A percentile compares a stretch with the other conserved stretches of the same genome.
Conservation (phyloP, 1,140 invertebrate genomes). For the Rhagoletis pomonella region DNA sequence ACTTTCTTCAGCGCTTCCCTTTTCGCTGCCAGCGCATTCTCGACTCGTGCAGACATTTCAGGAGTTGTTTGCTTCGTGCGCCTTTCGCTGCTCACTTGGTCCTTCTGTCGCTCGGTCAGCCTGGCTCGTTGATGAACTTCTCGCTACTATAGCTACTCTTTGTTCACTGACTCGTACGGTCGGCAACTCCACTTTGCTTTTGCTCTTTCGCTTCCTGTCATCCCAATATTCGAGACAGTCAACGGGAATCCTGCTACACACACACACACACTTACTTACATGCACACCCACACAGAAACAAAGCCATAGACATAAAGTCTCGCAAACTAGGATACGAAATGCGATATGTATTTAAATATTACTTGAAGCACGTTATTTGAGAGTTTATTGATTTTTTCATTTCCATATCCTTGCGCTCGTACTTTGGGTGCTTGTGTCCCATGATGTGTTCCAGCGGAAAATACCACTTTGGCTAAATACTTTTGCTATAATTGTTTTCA, state of each 20-base stretch:
- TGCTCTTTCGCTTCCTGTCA: conserved; percentile 32
- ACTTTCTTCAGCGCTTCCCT: not conserved
- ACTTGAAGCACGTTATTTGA: conserved; percentile 40
- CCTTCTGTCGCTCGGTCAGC: conserved; percentile 7
- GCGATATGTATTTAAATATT: conserved; percentile 23
- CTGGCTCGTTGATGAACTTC: not conserved
- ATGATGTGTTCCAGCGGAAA: not conserved
- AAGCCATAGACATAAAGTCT: conserved; percentile 17
- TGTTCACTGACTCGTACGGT: not conserved
- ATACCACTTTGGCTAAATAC: not conserved
- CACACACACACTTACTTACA: not conserved
- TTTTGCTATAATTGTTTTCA: not conserved
- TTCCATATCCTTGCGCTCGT: not conserved
- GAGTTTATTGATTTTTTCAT: conserved; percentile 48
- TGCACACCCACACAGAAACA: not conserved
- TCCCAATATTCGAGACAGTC: conserved; percentile 10
- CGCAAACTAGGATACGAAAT: conserved; percentile 33
- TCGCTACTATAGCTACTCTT: not conserved
- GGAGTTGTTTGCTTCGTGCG: not conserved
- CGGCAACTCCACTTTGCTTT: conserved; percentile 1
- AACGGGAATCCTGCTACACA: not conserved
- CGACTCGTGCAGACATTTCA: not conserved
- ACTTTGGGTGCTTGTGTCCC: not conserved
- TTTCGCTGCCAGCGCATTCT: not conserved
- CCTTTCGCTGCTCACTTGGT: not conserved